Evolutionary conservation across 2,797 vertebrate genomes (phyloP), one percentile per base, ranked within the genome.

Genomic region (Lacerta bilineata): DNA sequence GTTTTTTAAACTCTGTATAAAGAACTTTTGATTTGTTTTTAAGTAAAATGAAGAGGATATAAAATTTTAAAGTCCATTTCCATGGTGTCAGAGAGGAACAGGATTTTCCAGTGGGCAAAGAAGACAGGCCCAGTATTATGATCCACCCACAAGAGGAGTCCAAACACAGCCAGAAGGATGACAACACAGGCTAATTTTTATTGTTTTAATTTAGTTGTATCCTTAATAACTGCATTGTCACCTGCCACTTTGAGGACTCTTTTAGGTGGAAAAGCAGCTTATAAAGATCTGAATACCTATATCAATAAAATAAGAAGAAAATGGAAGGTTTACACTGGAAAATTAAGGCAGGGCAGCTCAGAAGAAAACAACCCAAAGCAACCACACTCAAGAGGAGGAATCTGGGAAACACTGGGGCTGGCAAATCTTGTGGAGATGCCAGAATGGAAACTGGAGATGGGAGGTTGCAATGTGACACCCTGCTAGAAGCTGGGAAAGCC

Each of bases 381-480:
- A 43, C 89, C 2, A n/a, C 27, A 84, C 79, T 87, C 41, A 88
- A 68, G 0, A 0, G 85, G 85, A 91, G n/a, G 29, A 89, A 89
- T 46, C 43, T 3, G 0, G 41, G 36, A 29, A 92, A 20, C n/a
- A 61, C 77, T 39, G 27, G 81, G 69, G 88, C 29, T 92, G n/a
- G 33, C 88, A 84, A 93, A 89, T 84, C 80, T 89, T 91, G 88
- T 91, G 93, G 88, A 84, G 43, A 90, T 83, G 93, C 91, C 89
- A 89, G 91, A 90, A 71, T 25, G 85, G 0, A n/a, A 0, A 0
- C n/a, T 33, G 90, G 78, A 90, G 89, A 93, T 75, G 46, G 50
- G 91, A 1, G 46, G 75, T 74, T 89, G 95, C 91, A 94, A 95
- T 41, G 27, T 0, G 84, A 94, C 92, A 92, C 72, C 64, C 43